phyloP scores from a whole-genome alignment of 2,888 invertebrate species.

The Volucella inflata region DNA sequence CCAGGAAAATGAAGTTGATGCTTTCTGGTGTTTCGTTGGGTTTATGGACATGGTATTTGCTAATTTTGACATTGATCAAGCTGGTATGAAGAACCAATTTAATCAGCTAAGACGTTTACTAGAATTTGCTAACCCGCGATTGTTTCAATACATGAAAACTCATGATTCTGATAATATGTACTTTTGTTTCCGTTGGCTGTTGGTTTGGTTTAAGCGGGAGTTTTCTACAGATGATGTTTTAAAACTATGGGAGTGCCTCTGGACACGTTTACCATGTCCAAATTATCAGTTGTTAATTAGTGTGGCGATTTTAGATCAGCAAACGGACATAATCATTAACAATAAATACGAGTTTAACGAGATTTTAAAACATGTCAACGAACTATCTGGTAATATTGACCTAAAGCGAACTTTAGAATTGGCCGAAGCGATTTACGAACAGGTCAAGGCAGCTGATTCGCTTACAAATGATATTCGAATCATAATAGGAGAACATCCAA shows the following conservation, averaged over 20 bases:
- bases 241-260: constrained; percentile 97
- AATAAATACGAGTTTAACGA: constrained; percentile 97
- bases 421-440: constrained; percentile 96
- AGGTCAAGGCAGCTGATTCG: constrained; percentile 89
- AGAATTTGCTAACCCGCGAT: constrained; percentile 91
- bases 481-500: constrained; percentile 87
- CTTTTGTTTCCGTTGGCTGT: constrained; percentile 99
- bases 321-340: constrained; percentile 94
- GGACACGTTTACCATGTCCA: constrained; percentile 96
- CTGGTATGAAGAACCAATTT: constrained; percentile 97
- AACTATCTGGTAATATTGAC: constrained; percentile 94
- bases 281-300: constrained; percentile 98
- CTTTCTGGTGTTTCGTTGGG: constrained; percentile 99
- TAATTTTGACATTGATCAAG: constrained; percentile 99
- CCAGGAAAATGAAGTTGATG: constrained; percentile 96
- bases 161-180: constrained; percentile 94
- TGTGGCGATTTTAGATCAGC: constrained; percentile 95
- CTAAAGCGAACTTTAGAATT: constrained; percentile 91
- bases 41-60: constrained; percentile 96
- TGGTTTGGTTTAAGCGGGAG: constrained; percentile 98
- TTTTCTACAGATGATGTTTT: constrained; percentile 94
- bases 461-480: constrained; percentile 89
- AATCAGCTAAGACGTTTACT: constrained; percentile 92
- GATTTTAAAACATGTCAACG: constrained; percentile 98
- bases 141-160: constrained; percentile 92